These are phyloP conservation scores for Gallinago stenura DNA, from an alignment of 2,797 vertebrate genomes.

Conservation along the genomic window DNA sequence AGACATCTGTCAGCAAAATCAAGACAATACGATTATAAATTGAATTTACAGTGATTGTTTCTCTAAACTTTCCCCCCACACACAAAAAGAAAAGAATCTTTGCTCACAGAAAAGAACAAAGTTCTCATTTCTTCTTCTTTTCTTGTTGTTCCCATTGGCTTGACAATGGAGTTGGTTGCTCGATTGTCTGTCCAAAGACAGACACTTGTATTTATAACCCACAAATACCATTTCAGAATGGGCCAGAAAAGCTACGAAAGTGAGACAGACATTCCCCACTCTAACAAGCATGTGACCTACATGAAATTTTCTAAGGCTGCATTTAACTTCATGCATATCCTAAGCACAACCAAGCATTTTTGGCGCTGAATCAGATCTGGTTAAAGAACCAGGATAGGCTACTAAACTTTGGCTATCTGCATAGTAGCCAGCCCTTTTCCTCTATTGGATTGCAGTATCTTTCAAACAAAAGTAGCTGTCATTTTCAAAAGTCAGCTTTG, in stretches of 20 bases:
- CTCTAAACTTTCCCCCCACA: not conserved
- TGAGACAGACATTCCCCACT: not conserved
- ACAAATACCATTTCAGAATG: not conserved
- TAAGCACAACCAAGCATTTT: not conserved
- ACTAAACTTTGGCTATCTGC: not conserved
- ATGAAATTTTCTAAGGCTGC: not conserved
- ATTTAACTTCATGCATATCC: not conserved
- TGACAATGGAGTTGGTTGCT: not conserved
- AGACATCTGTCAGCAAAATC: conserved; percentile 86
- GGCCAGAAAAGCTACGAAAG: not conserved
- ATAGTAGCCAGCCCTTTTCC: not conserved
- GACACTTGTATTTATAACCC: not conserved
- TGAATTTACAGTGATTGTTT: not conserved
- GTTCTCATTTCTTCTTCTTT: not conserved
- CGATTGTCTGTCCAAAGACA: not conserved
- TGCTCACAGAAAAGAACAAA: not conserved
- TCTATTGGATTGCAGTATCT: not conserved
- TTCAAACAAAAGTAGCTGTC: not conserved
- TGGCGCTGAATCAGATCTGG: not conserved
- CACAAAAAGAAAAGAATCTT: not conserved
- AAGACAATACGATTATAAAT: conserved; percentile 44
- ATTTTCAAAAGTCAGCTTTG: not conserved
- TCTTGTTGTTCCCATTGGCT: not conserved
- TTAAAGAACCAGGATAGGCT: not conserved
- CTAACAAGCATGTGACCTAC: not conserved